Evolutionary conservation across 2,888 invertebrate genomes (phyloP), one percentile per base, ranked within the genome.

Genomic region (Sphinx pinastri): DNA sequence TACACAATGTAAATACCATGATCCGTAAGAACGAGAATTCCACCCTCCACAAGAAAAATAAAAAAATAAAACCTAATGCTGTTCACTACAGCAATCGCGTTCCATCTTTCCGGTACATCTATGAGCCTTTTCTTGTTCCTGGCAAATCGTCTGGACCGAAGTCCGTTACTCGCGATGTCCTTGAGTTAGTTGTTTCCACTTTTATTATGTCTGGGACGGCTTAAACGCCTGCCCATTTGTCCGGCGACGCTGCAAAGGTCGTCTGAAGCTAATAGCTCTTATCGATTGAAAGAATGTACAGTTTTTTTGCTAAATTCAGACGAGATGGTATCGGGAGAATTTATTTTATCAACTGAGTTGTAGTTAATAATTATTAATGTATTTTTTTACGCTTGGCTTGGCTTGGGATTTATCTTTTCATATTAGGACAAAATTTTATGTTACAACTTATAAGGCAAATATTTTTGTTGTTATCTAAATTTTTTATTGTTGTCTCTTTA

Each of bases 111-210:
- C 63, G 49, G 63, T 63, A 63, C 63, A 63, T 63, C 49, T 63
- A 63, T 63, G 63, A 63, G 19, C 55, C 19, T 47, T 16, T 63
- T 45, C 49, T 63, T 63, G 19, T 63, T 63, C 49, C 63, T 19
- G 19, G 63, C 63, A 63, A 63, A 63, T 63, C 47, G 63, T 13
- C 49, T 63, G 63, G 10, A 19, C 63, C 49, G 63, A 63, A 13
- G 47, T 49, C 63, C 63, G 63, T 49, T 49, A 19, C 63, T 63
- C 47, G 63, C 16, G 47, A 63, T 63, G 63, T 63, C 49, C 63
- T 63, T 63, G 63, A 63, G 63, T 63, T 63, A 63, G 63, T 63
- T 63, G 63, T 63, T 63, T 63, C 63, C 63, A 63, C 63, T 63
- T 63, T 63, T 63, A 63, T 63, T 63, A 63, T 49, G 63, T 63